Conservation (phyloP, 2,113 vertebrate species). For the Elanoides forficatus region DNA sequence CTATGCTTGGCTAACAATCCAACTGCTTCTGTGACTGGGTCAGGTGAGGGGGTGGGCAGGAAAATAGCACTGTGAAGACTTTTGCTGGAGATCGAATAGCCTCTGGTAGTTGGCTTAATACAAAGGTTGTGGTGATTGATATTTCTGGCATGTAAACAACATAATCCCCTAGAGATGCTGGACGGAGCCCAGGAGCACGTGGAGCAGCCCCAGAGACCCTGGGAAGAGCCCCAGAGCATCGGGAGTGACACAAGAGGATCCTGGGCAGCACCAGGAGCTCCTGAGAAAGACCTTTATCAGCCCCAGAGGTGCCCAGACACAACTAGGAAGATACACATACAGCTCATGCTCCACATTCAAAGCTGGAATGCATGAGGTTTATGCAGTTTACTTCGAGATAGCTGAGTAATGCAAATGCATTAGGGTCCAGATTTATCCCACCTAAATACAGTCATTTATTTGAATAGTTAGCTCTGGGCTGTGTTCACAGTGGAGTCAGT, state of each 20-base stretch:
- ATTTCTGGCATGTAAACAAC: neutral
- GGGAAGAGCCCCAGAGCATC: neutral
- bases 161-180: neutral
- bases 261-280: neutral
- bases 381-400: neutral
- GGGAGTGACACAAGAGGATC: neutral
- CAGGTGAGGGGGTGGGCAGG: neutral
- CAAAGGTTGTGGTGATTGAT: neutral
- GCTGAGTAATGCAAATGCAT: slow-evolving; percentile 7
- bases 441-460: neutral
- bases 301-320: neutral
- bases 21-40: neutral
- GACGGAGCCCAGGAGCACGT: neutral
- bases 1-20: neutral
- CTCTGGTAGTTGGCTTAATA: neutral
- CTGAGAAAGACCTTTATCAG: neutral
- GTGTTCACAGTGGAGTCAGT: neutral
- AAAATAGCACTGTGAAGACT: neutral
- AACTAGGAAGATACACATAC: neutral
- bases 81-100: neutral
- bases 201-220: neutral
- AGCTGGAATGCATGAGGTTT: neutral
- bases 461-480: neutral
- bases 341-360: rapidly evolving
- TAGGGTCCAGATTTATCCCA: neutral